These are phyloP conservation scores for Lordiphosa clarofinis DNA, from an alignment of 1,140 invertebrate genomes.

Conservation along the genomic window DNA sequence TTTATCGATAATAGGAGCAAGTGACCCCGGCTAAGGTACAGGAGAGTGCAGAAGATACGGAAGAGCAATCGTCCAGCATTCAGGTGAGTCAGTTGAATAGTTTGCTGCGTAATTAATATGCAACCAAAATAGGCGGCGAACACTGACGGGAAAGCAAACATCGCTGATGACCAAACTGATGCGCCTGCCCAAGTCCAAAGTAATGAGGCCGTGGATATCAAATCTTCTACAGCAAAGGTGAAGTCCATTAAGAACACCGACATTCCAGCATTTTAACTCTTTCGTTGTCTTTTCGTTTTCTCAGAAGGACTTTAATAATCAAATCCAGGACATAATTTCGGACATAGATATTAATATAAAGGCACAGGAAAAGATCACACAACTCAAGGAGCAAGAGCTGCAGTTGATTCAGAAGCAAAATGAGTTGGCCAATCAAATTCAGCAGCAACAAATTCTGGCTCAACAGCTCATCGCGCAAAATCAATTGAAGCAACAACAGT, in stretches of 20 bases:
- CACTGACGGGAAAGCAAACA: too few species aligned
- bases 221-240: not conserved
- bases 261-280: not conserved
- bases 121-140: not conserved
- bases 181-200: too few species aligned
- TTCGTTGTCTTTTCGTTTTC: not conserved
- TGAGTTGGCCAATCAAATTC: conserved; percentile 55
- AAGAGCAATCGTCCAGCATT: not conserved
- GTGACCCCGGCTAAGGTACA: too few species aligned
- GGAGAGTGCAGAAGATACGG: not conserved
- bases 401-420: conserved; percentile 63
- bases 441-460: conserved; percentile 60
- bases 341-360: conserved; percentile 82
- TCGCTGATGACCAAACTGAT: too few species aligned
- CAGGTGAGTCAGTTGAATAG: conserved; percentile 8
- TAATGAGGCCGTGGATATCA: too few species aligned
- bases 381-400: conserved; percentile 57
- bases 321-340: conserved; percentile 83
- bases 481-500: conserved; percentile 29
- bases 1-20: too few species aligned
- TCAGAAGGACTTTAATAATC: conserved; percentile 82
- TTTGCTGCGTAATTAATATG: too few species aligned
- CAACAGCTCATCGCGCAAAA: conserved; percentile 54
- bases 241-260: not conserved
- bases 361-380: conserved; percentile 66